A percentile compares a stretch with the other conserved stretches of the same genome.
Conservation (phyloP, 1,140 invertebrate species). For the Hylaeus volcanicus region DNA sequence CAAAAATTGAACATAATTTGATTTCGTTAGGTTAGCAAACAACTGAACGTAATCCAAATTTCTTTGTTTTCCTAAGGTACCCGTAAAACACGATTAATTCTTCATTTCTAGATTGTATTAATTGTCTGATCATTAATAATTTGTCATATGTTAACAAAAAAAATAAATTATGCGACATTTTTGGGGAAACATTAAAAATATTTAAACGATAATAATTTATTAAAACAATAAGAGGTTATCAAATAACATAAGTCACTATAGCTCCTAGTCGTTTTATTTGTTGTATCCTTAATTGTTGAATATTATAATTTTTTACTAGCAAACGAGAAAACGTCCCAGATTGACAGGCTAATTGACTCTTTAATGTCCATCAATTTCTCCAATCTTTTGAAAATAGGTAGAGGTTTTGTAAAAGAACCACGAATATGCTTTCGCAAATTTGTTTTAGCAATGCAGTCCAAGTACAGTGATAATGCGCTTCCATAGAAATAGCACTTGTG, state of each 20-base stretch:
- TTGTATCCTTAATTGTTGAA: slow-evolving; percentile 56
- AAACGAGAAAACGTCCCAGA: slow-evolving; percentile 6
- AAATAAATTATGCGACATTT: slow-evolving; percentile 10
- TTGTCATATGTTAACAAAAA: not conserved
- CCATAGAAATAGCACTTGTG: slow-evolving; percentile 28
- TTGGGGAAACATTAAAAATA: slow-evolving; percentile 13
- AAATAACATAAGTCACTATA: slow-evolving; percentile 51
- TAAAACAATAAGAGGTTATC: slow-evolving; percentile 20
- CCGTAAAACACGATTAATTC: not conserved
- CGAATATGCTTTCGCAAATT: not conserved
- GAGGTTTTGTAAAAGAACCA: slow-evolving; percentile 46
- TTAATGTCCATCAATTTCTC: slow-evolving; percentile 34
- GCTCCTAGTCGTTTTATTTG: slow-evolving; percentile 63
- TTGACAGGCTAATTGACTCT: slow-evolving; percentile 7
- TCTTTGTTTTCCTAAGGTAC: not conserved
- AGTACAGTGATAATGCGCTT: slow-evolving; percentile 30
- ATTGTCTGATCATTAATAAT: slow-evolving; percentile 9
- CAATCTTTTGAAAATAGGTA: slow-evolving; percentile 54
- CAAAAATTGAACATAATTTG: not conserved
- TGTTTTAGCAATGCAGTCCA: not conserved
- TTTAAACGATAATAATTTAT: slow-evolving; percentile 35
- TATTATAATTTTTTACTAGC: slow-evolving; percentile 44
- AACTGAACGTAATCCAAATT: not conserved
- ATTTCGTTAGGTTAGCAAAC: not conserved
- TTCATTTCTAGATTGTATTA: slow-evolving; percentile 32